Conservation (phyloP, 2,888 invertebrate species). For the Thyatira batis region DNA sequence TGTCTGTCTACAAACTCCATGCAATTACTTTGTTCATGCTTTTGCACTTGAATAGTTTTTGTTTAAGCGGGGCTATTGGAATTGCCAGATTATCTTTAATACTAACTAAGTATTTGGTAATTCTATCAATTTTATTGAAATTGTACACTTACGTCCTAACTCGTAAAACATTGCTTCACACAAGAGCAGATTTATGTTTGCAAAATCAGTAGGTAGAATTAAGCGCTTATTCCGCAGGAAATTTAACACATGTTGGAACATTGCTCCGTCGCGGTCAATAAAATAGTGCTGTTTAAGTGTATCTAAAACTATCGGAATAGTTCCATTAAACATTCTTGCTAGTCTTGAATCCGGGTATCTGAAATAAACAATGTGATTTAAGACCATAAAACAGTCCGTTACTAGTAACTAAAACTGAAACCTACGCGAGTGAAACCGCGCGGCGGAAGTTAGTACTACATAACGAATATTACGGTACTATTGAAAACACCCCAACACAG, state of each 20-base stretch:
- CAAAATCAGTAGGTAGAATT: conserved; percentile 93
- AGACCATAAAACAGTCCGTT: conserved; percentile 8
- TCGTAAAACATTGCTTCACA: conserved; percentile 97
- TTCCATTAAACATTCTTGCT: conserved; percentile 96
- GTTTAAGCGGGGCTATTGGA: too few relatives aligned
- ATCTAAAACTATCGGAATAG: conserved; percentile 97
- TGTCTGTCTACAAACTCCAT: too few relatives aligned
- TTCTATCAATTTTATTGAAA: too few relatives aligned
- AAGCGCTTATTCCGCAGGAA: conserved; percentile 96
- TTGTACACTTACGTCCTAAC: conserved; percentile 90
- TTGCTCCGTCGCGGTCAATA: conserved; percentile 98
- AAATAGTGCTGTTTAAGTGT: conserved; percentile 99
- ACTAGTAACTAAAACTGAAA: not conserved
- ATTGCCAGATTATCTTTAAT: too few relatives aligned
- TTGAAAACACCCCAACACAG: too few relatives aligned
- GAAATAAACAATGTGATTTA: conserved; percentile 49
- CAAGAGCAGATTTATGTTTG: conserved; percentile 91
- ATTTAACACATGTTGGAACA: conserved; percentile 98
- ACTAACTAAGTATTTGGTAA: too few relatives aligned
- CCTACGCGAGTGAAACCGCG: too few relatives aligned
- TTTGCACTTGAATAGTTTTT: too few relatives aligned
- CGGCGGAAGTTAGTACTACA: too few relatives aligned
- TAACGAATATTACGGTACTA: too few relatives aligned
- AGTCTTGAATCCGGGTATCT: conserved; percentile 96
- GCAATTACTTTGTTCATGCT: too few relatives aligned